Conservation (phyloP, 2,888 invertebrate genomes). For the Elysia crispata region DNA sequence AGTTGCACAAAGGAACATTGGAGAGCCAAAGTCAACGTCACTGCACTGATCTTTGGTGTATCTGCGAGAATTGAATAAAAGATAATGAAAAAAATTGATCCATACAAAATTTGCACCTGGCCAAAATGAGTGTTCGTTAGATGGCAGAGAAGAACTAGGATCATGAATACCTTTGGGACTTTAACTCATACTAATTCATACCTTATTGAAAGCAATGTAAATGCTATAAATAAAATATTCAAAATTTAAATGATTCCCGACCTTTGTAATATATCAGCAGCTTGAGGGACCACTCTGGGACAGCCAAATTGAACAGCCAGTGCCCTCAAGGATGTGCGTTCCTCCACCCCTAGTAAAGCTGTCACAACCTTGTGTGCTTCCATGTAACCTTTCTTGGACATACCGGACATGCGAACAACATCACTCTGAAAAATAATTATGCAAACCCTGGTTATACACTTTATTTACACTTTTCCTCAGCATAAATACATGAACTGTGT, state of each 20-base stretch:
- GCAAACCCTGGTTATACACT: not conserved
- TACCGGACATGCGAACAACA: conserved; percentile 30
- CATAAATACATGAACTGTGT: too few relatives aligned
- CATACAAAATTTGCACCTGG: too few relatives aligned
- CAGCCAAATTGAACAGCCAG: conserved; percentile 42
- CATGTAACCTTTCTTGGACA: conserved; percentile 34
- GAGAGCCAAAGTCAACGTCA: conserved; percentile 29
- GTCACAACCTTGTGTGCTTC: conserved; percentile 24
- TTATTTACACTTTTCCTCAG: too few relatives aligned
- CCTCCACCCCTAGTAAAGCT: conserved; percentile 30
- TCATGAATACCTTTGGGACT: too few relatives aligned
- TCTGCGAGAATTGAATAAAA: not conserved
- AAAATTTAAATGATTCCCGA: not conserved
- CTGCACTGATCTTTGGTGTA: conserved; percentile 30
- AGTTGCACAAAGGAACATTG: conserved; percentile 38
- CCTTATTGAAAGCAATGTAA: too few relatives aligned
- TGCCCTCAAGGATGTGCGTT: conserved; percentile 15
- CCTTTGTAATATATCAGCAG: conserved; percentile 38
- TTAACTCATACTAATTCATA: too few relatives aligned
- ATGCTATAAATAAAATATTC: not conserved
- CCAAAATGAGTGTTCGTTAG: too few relatives aligned
- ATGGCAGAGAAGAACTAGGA: too few relatives aligned
- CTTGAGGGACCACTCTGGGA: conserved; percentile 23
- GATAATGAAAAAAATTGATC: too few relatives aligned
- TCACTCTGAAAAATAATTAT: conserved; percentile 12